Evolutionary conservation across 2,113 vertebrate species (phyloP).

Genomic region (Coptodon rendalli): DNA sequence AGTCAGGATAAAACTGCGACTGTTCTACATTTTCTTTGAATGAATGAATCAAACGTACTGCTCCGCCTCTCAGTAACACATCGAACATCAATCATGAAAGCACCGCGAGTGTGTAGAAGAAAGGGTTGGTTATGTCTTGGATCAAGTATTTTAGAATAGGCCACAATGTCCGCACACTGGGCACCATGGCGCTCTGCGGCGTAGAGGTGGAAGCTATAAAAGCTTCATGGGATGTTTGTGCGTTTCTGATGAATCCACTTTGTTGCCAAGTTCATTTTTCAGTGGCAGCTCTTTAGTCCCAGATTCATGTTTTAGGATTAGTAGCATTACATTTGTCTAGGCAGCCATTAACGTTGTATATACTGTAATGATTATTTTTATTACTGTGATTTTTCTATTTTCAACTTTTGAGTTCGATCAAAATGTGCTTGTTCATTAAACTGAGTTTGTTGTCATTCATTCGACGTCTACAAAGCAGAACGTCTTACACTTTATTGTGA

Average conservation of each 20-base stretch:
- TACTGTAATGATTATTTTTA: neutral
- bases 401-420: neutral
- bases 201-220: neutral
- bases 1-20: neutral
- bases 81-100: neutral
- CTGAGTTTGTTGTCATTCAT: neutral
- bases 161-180: fast-evolving
- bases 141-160: neutral
- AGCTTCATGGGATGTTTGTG: neutral
- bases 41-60: neutral
- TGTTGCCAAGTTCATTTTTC: neutral
- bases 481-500: neutral
- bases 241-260: neutral
- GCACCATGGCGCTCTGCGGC: fast-evolving
- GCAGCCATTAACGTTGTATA: neutral
- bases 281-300: neutral
- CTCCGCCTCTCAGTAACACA: neutral
- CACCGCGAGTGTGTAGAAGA: fast-evolving
- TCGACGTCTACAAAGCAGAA: neutral
- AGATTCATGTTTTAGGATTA: neutral
- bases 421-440: neutral
- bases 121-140: neutral
- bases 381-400: neutral
- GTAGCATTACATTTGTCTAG: neutral
- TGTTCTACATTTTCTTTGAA: neutral